Evolutionary conservation across 2,797 vertebrate genomes (phyloP).

Genomic region (Chrosomus eos): DNA sequence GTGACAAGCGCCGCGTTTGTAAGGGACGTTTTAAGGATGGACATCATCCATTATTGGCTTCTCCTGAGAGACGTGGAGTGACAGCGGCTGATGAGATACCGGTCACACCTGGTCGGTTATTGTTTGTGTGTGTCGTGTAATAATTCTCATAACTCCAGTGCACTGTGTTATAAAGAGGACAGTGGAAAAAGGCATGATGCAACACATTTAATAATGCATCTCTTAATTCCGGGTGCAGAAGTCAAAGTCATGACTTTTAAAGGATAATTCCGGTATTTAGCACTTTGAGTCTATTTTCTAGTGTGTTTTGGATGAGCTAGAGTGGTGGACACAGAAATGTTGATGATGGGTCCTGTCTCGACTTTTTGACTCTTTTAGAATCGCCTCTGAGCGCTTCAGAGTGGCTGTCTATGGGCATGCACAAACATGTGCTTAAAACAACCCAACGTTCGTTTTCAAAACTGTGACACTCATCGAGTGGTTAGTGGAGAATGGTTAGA

Average conservation of each 20-base stretch:
- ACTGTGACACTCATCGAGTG: too few species aligned
- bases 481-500: too few species aligned
- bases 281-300: too few species aligned
- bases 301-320: too few species aligned
- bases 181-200: not conserved
- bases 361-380: too few species aligned
- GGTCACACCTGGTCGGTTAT: conserved; percentile 16
- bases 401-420: too few species aligned
- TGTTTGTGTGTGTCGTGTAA: conserved; percentile 43
- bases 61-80: conserved; percentile 46
- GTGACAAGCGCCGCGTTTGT: conserved; percentile 47
- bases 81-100: conserved; percentile 45
- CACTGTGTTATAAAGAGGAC: not conserved
- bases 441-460: too few species aligned
- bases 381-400: too few species aligned
- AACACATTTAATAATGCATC: not conserved
- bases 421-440: too few species aligned
- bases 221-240: not conserved
- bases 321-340: too few species aligned
- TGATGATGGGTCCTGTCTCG: too few species aligned
- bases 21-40: conserved; percentile 50
- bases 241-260: not conserved
- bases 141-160: conserved; percentile 35
- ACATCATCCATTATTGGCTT: conserved; percentile 48
- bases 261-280: too few species aligned